Evolutionary conservation across 2,797 vertebrate genomes (phyloP).

Genomic region (Chaenodraco wilsoni): DNA sequence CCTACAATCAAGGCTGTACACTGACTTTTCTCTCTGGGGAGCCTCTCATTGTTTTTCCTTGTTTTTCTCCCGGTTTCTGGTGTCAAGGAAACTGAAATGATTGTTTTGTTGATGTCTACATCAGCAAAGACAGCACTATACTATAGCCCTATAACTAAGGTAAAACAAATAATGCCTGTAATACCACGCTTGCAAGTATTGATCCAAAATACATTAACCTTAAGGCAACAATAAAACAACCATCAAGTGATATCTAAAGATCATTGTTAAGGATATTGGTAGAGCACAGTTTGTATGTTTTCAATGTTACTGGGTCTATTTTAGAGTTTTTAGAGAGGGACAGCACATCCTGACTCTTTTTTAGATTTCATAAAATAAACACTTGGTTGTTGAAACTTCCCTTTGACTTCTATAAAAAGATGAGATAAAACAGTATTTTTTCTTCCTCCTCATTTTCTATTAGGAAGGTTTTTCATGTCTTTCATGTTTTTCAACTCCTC

Average conservation of each 20-base stretch:
- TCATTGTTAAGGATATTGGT: background rate
- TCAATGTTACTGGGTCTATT: background rate
- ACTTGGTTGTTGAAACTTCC: background rate
- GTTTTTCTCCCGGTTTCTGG: conserved; percentile 2
- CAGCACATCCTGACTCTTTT: background rate
- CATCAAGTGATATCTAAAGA: background rate
- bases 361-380: background rate
- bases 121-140: conserved; percentile 8
- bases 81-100: conserved; percentile 21
- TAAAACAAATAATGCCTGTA: background rate
- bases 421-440: background rate
- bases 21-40: conserved; percentile 13
- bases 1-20: conserved; percentile 37
- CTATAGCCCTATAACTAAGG: background rate
- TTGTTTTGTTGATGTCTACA: conserved; percentile 4
- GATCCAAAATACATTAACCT: background rate
- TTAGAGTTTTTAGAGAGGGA: conserved; percentile 8
- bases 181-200: background rate
- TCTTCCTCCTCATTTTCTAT: background rate
- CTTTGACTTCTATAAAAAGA: conserved; percentile 8
- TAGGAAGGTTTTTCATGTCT: background rate
- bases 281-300: background rate
- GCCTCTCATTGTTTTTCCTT: conserved; percentile 8
- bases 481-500: background rate
- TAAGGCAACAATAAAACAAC: background rate